Conservation (phyloP, 2,888 invertebrate genomes). For the Luffia ferchaultella region DNA sequence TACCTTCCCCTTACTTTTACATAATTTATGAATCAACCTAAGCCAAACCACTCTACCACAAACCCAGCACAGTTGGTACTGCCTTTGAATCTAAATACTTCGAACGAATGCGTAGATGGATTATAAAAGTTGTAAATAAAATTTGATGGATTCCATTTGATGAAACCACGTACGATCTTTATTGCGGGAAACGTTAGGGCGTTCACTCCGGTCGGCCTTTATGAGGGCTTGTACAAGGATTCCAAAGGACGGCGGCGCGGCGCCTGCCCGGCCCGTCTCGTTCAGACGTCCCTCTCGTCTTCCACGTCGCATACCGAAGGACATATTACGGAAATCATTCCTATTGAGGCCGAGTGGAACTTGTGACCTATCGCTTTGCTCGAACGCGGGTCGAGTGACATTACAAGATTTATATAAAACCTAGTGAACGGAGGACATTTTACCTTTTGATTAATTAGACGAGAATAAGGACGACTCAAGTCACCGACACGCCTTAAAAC, state of each 20-base stretch:
- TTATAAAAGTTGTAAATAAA: background rate
- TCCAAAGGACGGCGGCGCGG: background rate
- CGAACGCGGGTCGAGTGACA: constrained; percentile 2
- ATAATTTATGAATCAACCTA: no score
- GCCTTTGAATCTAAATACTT: background rate
- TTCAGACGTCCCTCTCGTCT: background rate
- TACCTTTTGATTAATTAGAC: no score
- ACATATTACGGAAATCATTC: constrained; percentile 2
- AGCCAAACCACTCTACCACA: no score
- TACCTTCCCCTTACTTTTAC: no score
- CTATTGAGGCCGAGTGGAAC: background rate
- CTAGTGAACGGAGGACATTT: no score
- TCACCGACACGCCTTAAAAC: no score
- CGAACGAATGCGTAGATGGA: background rate
- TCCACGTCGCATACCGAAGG: background rate
- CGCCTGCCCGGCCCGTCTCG: background rate
- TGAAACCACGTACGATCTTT: constrained; percentile 1
- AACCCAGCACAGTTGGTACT: background rate
- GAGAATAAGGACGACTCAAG: no score
- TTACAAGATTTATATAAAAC: background rate
- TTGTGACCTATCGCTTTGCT: constrained; percentile 1
- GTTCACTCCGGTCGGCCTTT: background rate
- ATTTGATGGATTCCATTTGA: background rate
- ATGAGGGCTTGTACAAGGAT: background rate
- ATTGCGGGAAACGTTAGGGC: background rate